These are phyloP conservation scores for Argyra leucocephala DNA, from an alignment of 2,888 invertebrate genomes.

Conservation along the genomic window DNA sequence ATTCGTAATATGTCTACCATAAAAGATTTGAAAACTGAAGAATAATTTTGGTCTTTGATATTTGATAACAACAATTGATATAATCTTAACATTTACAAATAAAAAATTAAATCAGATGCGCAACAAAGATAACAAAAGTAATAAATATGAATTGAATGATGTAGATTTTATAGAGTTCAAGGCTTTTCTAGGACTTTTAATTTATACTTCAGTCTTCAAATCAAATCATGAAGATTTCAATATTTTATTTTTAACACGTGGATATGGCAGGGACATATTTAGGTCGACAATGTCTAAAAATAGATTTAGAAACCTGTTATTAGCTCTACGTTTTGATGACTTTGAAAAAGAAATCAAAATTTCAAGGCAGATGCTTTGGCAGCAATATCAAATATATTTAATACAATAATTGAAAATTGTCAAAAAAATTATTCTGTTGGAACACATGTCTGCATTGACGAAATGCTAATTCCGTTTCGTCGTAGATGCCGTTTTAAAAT, in stretches of 20 bases:
- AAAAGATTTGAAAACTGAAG: too few relatives aligned
- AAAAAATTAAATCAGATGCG: too few relatives aligned
- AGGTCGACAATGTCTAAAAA: not conserved
- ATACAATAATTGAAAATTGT: not conserved
- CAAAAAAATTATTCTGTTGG: not conserved
- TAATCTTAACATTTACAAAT: too few relatives aligned
- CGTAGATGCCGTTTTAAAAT: slow-evolving; percentile 16
- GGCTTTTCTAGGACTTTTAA: too few relatives aligned
- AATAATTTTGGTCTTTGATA: too few relatives aligned
- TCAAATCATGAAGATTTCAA: too few relatives aligned
- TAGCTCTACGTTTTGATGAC: not conserved
- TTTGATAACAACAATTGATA: too few relatives aligned
- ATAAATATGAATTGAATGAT: too few relatives aligned
- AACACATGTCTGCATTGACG: slow-evolving; percentile 15
- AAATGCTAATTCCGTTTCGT: slow-evolving; percentile 15
- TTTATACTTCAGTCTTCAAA: too few relatives aligned
- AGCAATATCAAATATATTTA: not conserved
- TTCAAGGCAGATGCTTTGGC: not conserved
- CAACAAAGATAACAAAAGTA: too few relatives aligned
- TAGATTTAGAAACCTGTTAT: not conserved
- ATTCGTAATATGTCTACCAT: too few relatives aligned
- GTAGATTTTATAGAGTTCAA: too few relatives aligned
- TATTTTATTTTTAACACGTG: not conserved
- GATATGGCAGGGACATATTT: not conserved
- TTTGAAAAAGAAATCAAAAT: not conserved